phyloP scores from a whole-genome alignment of 2,113 vertebrate species.

The Mesoclemmys tuberculata region DNA sequence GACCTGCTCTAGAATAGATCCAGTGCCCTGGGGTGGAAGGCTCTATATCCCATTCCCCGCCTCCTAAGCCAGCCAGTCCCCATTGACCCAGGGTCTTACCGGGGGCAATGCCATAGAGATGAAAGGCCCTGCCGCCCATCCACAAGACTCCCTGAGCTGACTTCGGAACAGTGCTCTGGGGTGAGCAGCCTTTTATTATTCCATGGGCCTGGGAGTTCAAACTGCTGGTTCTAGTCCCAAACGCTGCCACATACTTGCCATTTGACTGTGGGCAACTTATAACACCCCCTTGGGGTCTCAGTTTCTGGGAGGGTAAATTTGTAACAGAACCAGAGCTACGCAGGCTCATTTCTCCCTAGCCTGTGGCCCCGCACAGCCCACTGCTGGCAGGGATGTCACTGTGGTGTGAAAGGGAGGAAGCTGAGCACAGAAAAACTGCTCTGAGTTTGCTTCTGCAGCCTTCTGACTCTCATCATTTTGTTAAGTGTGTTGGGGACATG shows the following conservation, averaged over 20 bases:
- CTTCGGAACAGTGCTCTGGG: neutral
- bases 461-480: neutral
- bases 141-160: neutral
- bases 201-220: neutral
- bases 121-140: neutral
- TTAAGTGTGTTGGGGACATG: neutral
- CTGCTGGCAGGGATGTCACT: neutral
- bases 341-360: neutral
- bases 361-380: neutral
- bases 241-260: neutral
- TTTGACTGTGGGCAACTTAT: neutral
- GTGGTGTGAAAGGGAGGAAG: neutral
- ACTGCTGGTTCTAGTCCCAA: neutral
- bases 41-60: neutral
- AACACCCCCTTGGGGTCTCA: neutral
- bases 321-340: neutral
- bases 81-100: neutral
- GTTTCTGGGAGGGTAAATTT: neutral
- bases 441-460: neutral
- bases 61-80: neutral
- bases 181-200: neutral
- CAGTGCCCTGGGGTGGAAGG: neutral
- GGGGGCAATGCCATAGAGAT: neutral
- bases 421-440: neutral
- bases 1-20: neutral